phyloP scores from a whole-genome alignment of 2,113 vertebrate genomes.

The Gallinago jamesoni region DNA sequence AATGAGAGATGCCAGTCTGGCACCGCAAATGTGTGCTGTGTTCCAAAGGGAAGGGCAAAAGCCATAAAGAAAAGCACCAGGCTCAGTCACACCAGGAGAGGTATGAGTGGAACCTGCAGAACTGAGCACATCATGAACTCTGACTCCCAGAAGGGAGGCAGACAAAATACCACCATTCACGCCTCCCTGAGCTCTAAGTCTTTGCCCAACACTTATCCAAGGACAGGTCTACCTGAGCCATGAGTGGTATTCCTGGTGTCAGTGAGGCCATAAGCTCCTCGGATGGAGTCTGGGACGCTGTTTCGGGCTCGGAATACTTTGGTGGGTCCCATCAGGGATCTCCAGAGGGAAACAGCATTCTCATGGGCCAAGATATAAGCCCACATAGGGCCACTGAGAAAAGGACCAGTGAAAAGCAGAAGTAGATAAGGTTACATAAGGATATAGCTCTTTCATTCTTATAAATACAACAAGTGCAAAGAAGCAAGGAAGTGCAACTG shows the following conservation, averaged over 20 bases:
- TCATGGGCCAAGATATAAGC: constrained; percentile 91
- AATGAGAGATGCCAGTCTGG: background rate
- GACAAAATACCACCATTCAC: background rate
- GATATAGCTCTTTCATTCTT: background rate
- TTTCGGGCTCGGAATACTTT: constrained; percentile 89
- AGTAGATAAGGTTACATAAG: background rate
- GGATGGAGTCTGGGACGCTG: constrained; percentile 80
- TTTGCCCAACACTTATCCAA: background rate
- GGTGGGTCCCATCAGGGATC: constrained; percentile 83
- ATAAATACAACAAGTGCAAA: background rate
- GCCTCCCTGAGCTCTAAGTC: background rate
- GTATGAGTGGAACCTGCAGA: background rate
- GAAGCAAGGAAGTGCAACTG: background rate
- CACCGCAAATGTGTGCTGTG: rapidly evolving
- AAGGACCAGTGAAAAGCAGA: background rate
- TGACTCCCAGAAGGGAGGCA: background rate
- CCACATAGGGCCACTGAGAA: constrained; percentile 88
- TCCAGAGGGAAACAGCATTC: constrained; percentile 87
- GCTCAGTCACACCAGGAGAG: rapidly evolving
- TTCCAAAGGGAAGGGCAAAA: background rate
- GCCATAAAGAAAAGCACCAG: background rate
- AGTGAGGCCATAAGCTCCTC: constrained; percentile 89
- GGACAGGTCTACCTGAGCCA: constrained; percentile 84
- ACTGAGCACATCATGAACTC: rapidly evolving
- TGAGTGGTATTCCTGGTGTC: constrained; percentile 96